phyloP scores from a whole-genome alignment of 2,797 vertebrate species.

The Martes flavigula region DNA sequence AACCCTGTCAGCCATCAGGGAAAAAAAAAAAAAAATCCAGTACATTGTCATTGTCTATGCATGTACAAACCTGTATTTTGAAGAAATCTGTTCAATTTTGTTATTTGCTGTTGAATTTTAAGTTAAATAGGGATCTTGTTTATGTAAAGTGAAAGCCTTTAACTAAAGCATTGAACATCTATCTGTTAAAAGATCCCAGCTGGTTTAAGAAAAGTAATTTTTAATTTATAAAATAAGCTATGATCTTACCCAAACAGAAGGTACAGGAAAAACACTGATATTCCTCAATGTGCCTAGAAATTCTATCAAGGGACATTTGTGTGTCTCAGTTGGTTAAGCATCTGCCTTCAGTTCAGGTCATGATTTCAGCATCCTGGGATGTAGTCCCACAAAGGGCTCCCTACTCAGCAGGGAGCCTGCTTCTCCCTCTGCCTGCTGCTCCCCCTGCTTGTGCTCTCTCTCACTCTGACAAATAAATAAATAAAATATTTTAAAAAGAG shows the following conservation, averaged over 20 bases:
- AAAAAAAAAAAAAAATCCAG: background rate
- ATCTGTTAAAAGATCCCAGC: slow-evolving; percentile 54
- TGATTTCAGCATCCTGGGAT: background rate
- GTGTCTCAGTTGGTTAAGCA: background rate
- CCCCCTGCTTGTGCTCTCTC: background rate
- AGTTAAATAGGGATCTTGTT: slow-evolving; percentile 38
- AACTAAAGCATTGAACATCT: slow-evolving; percentile 37
- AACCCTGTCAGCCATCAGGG: background rate
- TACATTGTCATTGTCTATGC: background rate
- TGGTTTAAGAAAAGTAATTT: slow-evolving; percentile 54
- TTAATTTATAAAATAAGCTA: slow-evolving; percentile 27
- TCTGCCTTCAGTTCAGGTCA: background rate
- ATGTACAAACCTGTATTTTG: slow-evolving; percentile 15
- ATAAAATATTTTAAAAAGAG: background rate
- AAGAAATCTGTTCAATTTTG: background rate
- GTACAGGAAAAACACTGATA: background rate
- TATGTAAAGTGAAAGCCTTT: slow-evolving; percentile 52
- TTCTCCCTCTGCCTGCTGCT: background rate
- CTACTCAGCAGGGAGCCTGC: background rate
- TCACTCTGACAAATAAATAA: background rate
- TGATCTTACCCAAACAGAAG: slow-evolving; percentile 43
- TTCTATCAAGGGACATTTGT: background rate
- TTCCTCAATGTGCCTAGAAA: background rate
- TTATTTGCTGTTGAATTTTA: slow-evolving; percentile 51
- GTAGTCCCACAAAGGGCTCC: background rate